Percentiles rank a stretch among this genome's conserved stretches.
phyloP scores from a whole-genome alignment of 2,888 invertebrate genomes.

The Rhamnusium bicolor region DNA sequence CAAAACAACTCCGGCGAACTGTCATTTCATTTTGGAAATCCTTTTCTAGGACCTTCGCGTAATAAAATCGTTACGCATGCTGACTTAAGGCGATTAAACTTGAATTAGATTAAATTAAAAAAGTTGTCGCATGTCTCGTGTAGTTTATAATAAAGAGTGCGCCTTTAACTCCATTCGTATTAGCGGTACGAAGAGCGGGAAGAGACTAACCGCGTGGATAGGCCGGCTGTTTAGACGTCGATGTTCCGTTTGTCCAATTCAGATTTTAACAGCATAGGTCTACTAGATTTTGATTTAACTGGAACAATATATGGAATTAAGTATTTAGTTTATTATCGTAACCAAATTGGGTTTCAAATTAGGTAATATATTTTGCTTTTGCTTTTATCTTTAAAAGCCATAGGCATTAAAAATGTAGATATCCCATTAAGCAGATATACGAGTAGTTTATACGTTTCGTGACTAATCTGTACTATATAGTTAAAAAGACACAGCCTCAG shows the following conservation, averaged over 20 bases:
- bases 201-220: slow-evolving; percentile 55
- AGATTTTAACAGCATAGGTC: slow-evolving; percentile 38
- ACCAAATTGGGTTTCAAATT: slow-evolving; percentile 1
- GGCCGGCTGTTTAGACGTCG: slow-evolving; percentile 34
- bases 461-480: neutral
- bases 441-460: neutral
- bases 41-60: neutral
- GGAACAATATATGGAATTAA: slow-evolving; percentile 28
- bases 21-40: slow-evolving; percentile 10
- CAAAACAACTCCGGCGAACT: slow-evolving; percentile 17
- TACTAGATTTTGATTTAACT: slow-evolving; percentile 37
- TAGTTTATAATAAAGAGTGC: slow-evolving; percentile 38
- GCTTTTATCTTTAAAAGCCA: neutral
- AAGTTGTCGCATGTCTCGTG: slow-evolving; percentile 37
- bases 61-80: slow-evolving; percentile 23
- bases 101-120: slow-evolving; percentile 8
- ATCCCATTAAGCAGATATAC: neutral
- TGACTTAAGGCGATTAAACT: neutral
- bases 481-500: neutral
- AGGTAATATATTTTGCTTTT: slow-evolving; percentile 1
- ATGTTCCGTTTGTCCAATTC: slow-evolving; percentile 43
- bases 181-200: slow-evolving; percentile 56
- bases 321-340: neutral
- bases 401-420: neutral
- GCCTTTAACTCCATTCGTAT: slow-evolving; percentile 45